These are phyloP conservation scores for Chamaea fasciata DNA, from an alignment of 2,113 vertebrate species.

Conservation along the genomic window DNA sequence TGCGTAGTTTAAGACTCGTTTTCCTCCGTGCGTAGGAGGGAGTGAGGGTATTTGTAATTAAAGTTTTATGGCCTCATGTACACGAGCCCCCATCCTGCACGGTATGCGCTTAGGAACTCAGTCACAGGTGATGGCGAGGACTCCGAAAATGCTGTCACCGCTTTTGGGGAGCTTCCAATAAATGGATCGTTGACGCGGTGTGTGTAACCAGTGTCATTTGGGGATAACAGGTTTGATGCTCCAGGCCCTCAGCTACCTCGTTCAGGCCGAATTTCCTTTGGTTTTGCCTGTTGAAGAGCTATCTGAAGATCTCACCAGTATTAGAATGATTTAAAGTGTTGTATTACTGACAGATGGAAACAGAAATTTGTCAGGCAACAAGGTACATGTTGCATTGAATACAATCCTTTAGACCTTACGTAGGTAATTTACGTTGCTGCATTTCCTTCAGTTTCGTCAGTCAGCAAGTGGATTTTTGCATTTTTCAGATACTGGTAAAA, in stretches of 20 bases:
- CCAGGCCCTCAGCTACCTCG: neutral
- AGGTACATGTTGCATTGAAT: fast-evolving
- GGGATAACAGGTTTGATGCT: neutral
- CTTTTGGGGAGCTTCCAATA: neutral
- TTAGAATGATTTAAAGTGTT: neutral
- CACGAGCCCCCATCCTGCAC: neutral
- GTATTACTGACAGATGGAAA: neutral
- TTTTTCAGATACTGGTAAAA: neutral
- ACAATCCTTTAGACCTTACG: neutral
- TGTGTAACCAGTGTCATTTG: neutral
- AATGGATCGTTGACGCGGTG: fast-evolving
- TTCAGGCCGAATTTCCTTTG: neutral
- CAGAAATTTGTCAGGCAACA: neutral
- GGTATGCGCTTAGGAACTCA: neutral
- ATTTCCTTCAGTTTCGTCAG: neutral
- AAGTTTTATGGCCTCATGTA: neutral
- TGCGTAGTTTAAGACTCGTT: neutral
- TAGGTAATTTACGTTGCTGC: neutral
- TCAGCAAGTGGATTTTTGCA: neutral
- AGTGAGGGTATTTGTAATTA: neutral
- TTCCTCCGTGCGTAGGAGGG: neutral
- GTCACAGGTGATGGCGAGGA: neutral
- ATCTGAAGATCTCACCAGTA: neutral
- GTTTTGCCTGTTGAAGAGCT: neutral
- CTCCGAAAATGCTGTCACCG: neutral